Conservation (phyloP, 2,797 vertebrate species). For the Iguana delicatissima region DNA sequence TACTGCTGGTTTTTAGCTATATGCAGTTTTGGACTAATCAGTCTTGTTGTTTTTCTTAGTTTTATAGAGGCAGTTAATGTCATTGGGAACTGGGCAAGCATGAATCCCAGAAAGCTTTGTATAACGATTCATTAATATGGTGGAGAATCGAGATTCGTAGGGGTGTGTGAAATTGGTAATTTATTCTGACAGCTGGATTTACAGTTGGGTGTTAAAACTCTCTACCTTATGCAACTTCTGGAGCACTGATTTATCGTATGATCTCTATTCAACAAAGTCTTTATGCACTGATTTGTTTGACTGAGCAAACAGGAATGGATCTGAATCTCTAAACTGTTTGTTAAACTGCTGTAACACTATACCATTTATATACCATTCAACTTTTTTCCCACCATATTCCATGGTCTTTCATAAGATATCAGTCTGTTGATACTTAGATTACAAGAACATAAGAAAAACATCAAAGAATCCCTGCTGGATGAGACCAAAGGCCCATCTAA, state of each 20-base stretch:
- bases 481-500: neutral
- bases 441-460: neutral
- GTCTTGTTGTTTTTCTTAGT: slow-evolving; percentile 12
- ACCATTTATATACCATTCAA: neutral
- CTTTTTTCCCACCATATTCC: neutral
- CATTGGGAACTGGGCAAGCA: slow-evolving; percentile 33
- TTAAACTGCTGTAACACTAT: neutral
- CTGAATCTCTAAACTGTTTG: slow-evolving; percentile 44
- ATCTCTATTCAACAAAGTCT: slow-evolving; percentile 35
- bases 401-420: neutral
- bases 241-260: slow-evolving; percentile 2
- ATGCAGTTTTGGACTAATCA: slow-evolving; percentile 44
- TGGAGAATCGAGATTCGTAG: neutral
- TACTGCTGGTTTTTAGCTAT: slow-evolving; percentile 50
- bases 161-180: neutral
- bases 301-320: neutral
- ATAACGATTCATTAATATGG: slow-evolving; percentile 54
- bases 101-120: slow-evolving; percentile 50
- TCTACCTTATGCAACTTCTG: slow-evolving; percentile 44
- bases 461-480: neutral
- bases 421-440: neutral
- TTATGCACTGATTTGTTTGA: slow-evolving; percentile 39
- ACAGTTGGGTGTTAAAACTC: slow-evolving; percentile 50
- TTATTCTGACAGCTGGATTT: slow-evolving; percentile 45
- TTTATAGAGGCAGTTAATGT: slow-evolving; percentile 37